These are phyloP conservation scores for Pelobates cultripes DNA, from an alignment of 2,797 vertebrate genomes.

Conservation along the genomic window DNA sequence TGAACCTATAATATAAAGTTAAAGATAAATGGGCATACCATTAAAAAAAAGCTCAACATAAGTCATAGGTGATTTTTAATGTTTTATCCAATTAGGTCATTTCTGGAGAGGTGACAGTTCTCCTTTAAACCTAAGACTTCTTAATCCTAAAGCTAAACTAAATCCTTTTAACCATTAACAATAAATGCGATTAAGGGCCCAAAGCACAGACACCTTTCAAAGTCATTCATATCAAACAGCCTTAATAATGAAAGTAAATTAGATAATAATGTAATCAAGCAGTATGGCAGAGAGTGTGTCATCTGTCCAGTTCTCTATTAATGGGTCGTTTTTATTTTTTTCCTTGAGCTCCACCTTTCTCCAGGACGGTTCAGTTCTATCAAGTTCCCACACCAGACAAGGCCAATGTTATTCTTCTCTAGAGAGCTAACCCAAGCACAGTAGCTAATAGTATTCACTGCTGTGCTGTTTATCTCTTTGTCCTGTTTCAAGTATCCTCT, in stretches of 20 bases:
- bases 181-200: neutral
- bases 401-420: neutral
- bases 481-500: neutral
- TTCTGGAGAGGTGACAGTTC: no score
- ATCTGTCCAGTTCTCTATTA: neutral
- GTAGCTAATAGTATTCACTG: neutral
- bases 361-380: neutral
- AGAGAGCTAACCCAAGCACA: neutral
- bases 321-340: neutral
- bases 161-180: neutral
- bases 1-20: no score
- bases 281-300: neutral
- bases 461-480: neutral
- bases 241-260: neutral
- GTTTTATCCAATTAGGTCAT: no score
- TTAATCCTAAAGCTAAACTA: no score
- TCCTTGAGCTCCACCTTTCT: conserved; percentile 6
- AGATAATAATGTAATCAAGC: neutral
- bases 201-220: neutral
- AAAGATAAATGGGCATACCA: no score
- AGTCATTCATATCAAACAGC: neutral
- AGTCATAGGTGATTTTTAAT: no score
- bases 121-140: no score
- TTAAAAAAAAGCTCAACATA: no score
- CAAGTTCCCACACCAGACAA: conserved; percentile 6